Base-by-base conservation (phyloP, 2,113 vertebrate genomes). In the Aspidoscelis tigris region DNA sequence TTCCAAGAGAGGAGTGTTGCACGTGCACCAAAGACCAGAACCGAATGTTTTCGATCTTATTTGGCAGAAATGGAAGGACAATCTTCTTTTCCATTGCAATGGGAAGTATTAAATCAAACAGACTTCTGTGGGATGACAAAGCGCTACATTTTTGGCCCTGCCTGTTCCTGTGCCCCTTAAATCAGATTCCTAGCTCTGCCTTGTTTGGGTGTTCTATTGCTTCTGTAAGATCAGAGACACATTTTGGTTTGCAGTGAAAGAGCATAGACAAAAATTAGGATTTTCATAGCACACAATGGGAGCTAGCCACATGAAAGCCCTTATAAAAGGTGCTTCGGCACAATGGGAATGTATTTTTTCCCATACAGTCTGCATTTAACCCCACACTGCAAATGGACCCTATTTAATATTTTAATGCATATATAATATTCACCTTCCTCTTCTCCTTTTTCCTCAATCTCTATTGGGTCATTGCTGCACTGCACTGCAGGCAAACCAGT, bases 401-500 rank as follows among this genome's bases (percentile, higher is more conserved):
- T 26, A 26, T 53, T 75, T 53, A 75, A 75, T 50, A n/a, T 74
- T 53, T 75, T 50, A 43, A n/a, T 16, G 4, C 33, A 41, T 61
- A 41, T 41, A 22, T 5, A 18, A 18, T 39, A 20, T 61, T 61
- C 18, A 16, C 4, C 24, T 10, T 24, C 47, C 69, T 81, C 69
- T 71, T 53, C 12, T 55, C 3, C 14, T 33, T 33, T 33, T 33
- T 26, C 26, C 3, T 50, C 72, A 21, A 11, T 50, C 6, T 41
- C n/a, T 39, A 22, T 61, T 73, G 16, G 58, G 14, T 64, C 69
- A 24, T 22, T 24, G 22, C 58, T 18, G 22, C 69, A 47, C 80
- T 21, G 70, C 70, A 74, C 71, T 74, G 55, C 70, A 82, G 71
- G 44, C 70, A 74, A 64, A 74, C 22, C 70, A 55, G 70, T 74